A percentile compares a stretch with the other conserved stretches of the same genome.
These are phyloP conservation scores for Callorhinus ursinus DNA, from an alignment of 2,113 vertebrate genomes.

Conservation along the genomic window DNA sequence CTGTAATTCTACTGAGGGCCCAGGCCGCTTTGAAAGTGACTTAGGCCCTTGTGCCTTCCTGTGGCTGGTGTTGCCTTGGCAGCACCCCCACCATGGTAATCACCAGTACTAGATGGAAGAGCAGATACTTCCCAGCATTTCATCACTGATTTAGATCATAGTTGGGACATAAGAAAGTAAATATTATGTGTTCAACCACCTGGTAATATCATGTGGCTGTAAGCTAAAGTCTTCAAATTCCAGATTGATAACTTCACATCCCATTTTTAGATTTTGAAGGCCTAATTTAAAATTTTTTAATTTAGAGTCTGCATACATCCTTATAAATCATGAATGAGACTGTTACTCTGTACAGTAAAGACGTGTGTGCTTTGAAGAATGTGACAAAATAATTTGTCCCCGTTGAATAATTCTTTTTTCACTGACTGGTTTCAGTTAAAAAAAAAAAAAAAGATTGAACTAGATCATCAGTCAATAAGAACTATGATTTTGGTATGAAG, in stretches of 20 bases:
- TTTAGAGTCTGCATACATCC: neutral
- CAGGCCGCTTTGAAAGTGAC: neutral
- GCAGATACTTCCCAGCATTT: neutral
- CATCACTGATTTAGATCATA: too few species aligned
- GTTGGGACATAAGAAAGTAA: neutral
- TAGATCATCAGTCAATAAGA: neutral
- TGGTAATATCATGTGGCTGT: neutral
- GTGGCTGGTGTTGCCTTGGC: neutral
- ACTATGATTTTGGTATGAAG: too few species aligned
- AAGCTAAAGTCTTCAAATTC: neutral
- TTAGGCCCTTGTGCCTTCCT: neutral
- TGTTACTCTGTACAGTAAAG: neutral
- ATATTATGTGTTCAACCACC: neutral
- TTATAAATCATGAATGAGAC: neutral
- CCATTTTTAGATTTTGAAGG: neutral
- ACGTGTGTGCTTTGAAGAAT: neutral
- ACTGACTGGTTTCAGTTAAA: neutral
- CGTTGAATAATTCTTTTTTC: neutral
- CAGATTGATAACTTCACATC: neutral
- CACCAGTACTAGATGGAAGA: neutral
- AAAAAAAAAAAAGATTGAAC: neutral
- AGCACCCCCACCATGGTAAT: rapidly evolving
- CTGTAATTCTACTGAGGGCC: neutral
- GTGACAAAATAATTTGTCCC: neutral
- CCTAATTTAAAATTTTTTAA: neutral